Conservation (phyloP, 2,113 vertebrate species). For the Gavialis gangeticus region DNA sequence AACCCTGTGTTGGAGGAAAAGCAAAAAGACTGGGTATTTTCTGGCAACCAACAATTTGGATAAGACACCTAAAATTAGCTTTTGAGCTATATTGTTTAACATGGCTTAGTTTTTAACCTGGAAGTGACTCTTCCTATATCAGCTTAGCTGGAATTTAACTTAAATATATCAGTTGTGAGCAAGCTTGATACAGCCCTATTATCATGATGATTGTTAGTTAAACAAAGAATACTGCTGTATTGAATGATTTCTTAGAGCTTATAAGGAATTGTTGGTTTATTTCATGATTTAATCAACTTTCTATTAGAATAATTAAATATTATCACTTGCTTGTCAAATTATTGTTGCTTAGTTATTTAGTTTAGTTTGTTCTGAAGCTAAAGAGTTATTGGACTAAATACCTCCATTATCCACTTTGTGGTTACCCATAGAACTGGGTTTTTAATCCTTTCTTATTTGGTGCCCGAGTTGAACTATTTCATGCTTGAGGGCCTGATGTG, state of each 20-base stretch:
- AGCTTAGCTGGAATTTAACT: slow-evolving; percentile 66
- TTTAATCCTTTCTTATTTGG: background rate
- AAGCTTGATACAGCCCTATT: slow-evolving; percentile 51
- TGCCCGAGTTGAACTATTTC: background rate
- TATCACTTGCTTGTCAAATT: slow-evolving; percentile 59
- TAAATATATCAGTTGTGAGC: slow-evolving; percentile 65
- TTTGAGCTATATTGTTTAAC: background rate
- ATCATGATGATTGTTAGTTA: slow-evolving; percentile 54
- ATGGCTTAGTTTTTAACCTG: slow-evolving; percentile 35
- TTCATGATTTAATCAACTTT: slow-evolving; percentile 58
- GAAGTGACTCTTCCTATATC: slow-evolving; percentile 62
- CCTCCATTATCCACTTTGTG: too few species aligned
- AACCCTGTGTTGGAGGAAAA: slow-evolving; percentile 40
- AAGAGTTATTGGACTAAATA: background rate
- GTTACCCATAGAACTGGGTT: background rate
- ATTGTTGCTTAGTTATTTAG: slow-evolving; percentile 50
- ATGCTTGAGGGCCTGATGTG: background rate
- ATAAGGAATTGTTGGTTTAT: slow-evolving; percentile 64
- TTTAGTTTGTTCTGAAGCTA: background rate
- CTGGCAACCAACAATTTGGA: slow-evolving; percentile 39
- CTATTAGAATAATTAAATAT: slow-evolving; percentile 53
- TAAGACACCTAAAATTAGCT: slow-evolving; percentile 29
- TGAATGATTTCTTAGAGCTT: slow-evolving; percentile 41
- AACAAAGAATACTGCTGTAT: slow-evolving; percentile 31
- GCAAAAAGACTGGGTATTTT: slow-evolving; percentile 33